Base-by-base conservation (phyloP, 2,888 invertebrate species). In the Bugulina stolonifera region DNA sequence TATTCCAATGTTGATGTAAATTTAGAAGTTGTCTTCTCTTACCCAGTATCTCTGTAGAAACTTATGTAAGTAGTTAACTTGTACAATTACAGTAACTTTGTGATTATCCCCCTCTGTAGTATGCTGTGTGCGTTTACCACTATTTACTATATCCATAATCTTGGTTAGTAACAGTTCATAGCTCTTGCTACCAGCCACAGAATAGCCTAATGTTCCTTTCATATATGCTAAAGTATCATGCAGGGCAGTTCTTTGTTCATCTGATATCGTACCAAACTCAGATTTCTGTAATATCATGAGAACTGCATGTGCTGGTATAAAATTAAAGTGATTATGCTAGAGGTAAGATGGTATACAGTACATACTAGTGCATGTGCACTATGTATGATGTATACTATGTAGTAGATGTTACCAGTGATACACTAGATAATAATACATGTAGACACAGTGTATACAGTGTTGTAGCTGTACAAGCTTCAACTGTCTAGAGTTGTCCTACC, bases 1-100 rank as follows among this genome's bases (percentile, higher is more conserved):
- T n/a, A n/a, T n/a, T n/a, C n/a, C n/a, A n/a, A n/a, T n/a, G n/a
- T n/a, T n/a, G n/a, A n/a, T n/a, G n/a, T n/a, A n/a, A n/a, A n/a
- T n/a, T n/a, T n/a, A n/a, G n/a, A n/a, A n/a, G n/a, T n/a, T n/a
- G n/a, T n/a, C n/a, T n/a, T 43, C 43, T 23, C 27, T 34, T 76
- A 82, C 82, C 78, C 80, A 78, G 75, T 83, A 83, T 73, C 79
- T 79, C 69, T 77, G 77, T 35, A 83, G 76, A 1, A 83, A 77
- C 55, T 80, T 77, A 71, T 81, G 80, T 35, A 83, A 75, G 23
- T 77, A 76, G 58, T 77, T 78, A n/a, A 81, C 76, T 73, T 83
- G 83, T 1, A 82, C 77, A 1, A 83, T 78, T 22, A 81, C 78
- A 2, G 64, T 64, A 10, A 64, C 64, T 34, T 64, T 64, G n/a